These are phyloP conservation scores for Laupala kohalensis DNA, from an alignment of 1,140 invertebrate genomes.

Conservation along the genomic window DNA sequence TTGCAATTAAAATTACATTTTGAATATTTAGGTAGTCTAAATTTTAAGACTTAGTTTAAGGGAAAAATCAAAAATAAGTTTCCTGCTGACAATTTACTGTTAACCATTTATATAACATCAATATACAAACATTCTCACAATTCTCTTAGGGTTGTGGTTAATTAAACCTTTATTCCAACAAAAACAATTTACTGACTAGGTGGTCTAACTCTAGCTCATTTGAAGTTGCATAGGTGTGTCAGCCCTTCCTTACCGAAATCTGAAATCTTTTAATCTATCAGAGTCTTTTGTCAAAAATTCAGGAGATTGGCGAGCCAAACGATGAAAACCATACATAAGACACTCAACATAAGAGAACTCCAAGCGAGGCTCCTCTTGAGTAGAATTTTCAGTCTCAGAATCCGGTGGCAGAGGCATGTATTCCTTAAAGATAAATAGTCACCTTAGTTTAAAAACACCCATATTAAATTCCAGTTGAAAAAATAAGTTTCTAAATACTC, in stretches of 20 bases:
- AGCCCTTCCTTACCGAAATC: conserved; percentile 53
- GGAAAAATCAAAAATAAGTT: too few species aligned
- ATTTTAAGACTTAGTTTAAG: too few species aligned
- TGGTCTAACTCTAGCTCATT: too few species aligned
- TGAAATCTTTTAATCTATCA: conserved; percentile 75
- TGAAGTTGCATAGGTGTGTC: too few species aligned
- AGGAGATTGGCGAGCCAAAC: conserved; percentile 65
- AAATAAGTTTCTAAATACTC: background rate
- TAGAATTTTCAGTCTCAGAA: conserved; percentile 38
- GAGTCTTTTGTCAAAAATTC: conserved; percentile 67
- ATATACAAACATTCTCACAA: background rate
- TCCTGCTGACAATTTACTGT: too few species aligned
- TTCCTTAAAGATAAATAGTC: conserved; percentile 22
- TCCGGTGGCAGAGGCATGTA: conserved; percentile 60
- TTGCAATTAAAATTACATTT: too few species aligned
- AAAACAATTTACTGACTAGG: too few species aligned
- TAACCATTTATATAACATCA: too few species aligned
- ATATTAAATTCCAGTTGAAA: background rate
- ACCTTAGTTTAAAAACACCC: background rate
- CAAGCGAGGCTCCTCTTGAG: conserved; percentile 49
- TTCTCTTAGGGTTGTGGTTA: too few species aligned
- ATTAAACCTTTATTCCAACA: too few species aligned
- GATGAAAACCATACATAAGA: conserved; percentile 79
- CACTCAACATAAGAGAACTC: conserved; percentile 91
- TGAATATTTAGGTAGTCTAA: too few species aligned